Percentiles rank a stretch among this genome's conserved stretches.
These are phyloP conservation scores for Wasmannia auropunctata DNA, from an alignment of 1,140 invertebrate genomes.

Conservation along the genomic window DNA sequence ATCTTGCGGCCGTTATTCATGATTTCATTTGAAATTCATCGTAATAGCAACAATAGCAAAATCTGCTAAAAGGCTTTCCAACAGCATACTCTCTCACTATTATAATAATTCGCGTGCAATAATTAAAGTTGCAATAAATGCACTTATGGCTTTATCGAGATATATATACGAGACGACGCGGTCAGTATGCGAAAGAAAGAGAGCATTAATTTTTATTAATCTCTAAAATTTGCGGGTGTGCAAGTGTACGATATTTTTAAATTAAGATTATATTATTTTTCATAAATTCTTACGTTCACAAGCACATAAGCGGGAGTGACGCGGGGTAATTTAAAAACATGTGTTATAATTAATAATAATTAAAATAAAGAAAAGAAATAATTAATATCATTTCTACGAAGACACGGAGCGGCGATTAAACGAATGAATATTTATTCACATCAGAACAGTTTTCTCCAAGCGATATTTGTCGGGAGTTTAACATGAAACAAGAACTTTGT, in stretches of 20 bases:
- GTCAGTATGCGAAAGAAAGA: background rate
- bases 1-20: conserved; percentile 60
- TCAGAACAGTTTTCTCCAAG: background rate
- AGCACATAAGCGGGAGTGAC: background rate
- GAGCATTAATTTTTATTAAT: background rate
- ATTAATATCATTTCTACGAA: conserved; percentile 28
- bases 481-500: background rate
- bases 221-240: background rate
- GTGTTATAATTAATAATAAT: conserved; percentile 20
- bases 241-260: background rate
- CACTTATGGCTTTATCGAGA: conserved; percentile 32
- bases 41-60: conserved; percentile 60
- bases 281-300: background rate
- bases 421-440: conserved; percentile 26
- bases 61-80: conserved; percentile 56
- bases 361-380: conserved; percentile 13
- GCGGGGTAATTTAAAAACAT: conserved; percentile 13
- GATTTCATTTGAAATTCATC: conserved; percentile 61
- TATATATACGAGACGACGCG: background rate
- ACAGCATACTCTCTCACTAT: conserved; percentile 22
- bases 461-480: background rate
- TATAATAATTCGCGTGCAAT: conserved; percentile 50
- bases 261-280: conserved; percentile 22
- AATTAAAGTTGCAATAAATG: conserved; percentile 54
- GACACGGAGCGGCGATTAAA: background rate